phyloP scores from a whole-genome alignment of 2,113 vertebrate species.

The Ariopsis seemanni region DNA sequence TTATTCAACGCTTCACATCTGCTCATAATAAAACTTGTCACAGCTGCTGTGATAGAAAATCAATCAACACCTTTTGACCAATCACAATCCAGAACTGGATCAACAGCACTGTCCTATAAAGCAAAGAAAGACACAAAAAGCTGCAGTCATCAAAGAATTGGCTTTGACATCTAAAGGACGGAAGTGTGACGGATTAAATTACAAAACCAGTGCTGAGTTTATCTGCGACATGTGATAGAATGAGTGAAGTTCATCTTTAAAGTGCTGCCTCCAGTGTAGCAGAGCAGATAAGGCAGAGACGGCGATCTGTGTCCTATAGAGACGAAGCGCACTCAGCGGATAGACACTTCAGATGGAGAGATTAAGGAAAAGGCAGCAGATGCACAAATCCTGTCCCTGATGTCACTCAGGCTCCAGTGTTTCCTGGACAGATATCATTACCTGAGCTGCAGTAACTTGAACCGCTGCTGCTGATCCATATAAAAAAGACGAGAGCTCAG shows the following conservation, averaged over 20 bases:
- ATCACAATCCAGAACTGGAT: background rate
- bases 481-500: background rate
- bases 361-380: conserved; percentile 8
- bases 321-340: background rate
- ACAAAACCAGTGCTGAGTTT: background rate
- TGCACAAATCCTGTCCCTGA: background rate
- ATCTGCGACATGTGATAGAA: background rate
- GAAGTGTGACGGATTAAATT: background rate
- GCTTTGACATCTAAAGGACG: background rate
- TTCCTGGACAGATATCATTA: conserved; percentile 19
- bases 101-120: background rate
- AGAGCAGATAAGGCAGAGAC: background rate
- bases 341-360: conserved; percentile 4
- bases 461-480: background rate
- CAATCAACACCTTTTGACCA: background rate
- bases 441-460: background rate
- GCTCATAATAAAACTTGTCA: background rate
- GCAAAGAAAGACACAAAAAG: background rate
- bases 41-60: background rate
- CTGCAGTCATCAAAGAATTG: background rate
- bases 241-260: background rate
- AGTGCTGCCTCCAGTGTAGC: conserved; percentile 2
- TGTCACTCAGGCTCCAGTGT: conserved; percentile 1
- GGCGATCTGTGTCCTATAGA: background rate
- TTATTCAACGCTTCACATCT: no score